Base-by-base conservation (phyloP, 2,888 invertebrate genomes). In the Sphaeridia pumilis region DNA sequence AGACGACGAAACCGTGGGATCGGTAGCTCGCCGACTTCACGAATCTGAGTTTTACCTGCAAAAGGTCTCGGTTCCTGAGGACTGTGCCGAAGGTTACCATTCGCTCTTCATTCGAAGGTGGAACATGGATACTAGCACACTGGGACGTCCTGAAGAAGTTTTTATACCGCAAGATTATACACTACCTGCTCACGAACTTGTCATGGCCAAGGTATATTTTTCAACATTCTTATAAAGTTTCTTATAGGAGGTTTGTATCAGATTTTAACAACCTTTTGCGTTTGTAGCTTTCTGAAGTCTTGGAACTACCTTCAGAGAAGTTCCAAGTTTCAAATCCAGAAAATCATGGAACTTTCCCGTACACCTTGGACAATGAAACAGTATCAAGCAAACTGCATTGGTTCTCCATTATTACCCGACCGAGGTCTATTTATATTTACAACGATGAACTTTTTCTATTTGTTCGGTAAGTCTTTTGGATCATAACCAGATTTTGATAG, bases 161-260 rank as follows among this genome's bases (percentile, higher is more conserved):
- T 26, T 43, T 4, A 52, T 63, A 10, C 56, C 54, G 41, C 59
- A 63, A 35, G 63, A 63, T 17, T 58, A 58, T 42, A 54, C 58
- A 0, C 43, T 47, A 17, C 50, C 56, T n/a, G 43, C 58, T 10
- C 56, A 59, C 28, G 60, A 55, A 4, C 36, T 60, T 4, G 46
- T 63, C 10, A 36, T 31, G 7, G 31, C 31, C 14, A 31, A 31
- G 31, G 31, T 31, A 14, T 31, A 14, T 31, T 31, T 31, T 31
- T 31, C 14, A 14, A 31, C n/a, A n/a, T n/a, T n/a, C n/a, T n/a
- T n/a, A 31, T 10, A 31, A 31, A 31, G 14, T 10, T n/a, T 26
- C 27, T 3, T 26, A 25, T 45, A 3, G 21, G 25, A 25, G 14
- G 45, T 45, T 3, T 3, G 3, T 26, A 26, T 25, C 25, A 7